A percentile compares a stretch with the other conserved stretches of the same genome.
These are phyloP conservation scores for Proisotoma minuta DNA, from an alignment of 2,888 invertebrate species.

Conservation along the genomic window DNA sequence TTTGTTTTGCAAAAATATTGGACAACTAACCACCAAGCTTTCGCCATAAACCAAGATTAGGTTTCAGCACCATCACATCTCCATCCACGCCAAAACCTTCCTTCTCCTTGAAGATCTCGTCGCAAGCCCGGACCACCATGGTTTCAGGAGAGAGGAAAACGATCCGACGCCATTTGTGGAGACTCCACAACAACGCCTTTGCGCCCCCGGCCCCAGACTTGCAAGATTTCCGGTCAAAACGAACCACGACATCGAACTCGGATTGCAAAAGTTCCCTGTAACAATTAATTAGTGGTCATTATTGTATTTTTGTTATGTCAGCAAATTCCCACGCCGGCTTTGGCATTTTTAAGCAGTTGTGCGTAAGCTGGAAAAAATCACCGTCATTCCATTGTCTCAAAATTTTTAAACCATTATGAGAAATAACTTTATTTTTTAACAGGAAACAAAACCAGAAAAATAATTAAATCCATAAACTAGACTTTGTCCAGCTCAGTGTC, in stretches of 20 bases:
- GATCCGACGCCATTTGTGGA: constrained; percentile 1
- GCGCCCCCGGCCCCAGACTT: not conserved
- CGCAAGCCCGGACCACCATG: constrained; percentile 2
- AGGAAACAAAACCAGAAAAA: too few species aligned
- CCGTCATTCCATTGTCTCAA: too few species aligned
- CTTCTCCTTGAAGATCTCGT: constrained; percentile 3
- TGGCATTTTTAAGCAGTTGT: too few species aligned
- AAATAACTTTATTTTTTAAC: too few species aligned
- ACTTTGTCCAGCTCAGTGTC: too few species aligned
- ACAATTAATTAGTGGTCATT: not conserved
- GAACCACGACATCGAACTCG: constrained; percentile 8
- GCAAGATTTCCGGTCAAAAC: constrained; percentile 2
- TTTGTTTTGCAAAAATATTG: not conserved
- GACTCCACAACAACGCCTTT: constrained; percentile 2
- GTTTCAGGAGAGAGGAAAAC: not conserved
- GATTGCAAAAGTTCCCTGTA: constrained; percentile 6
- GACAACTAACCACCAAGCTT: not conserved
- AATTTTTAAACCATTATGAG: constrained; percentile 56
- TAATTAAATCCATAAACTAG: too few species aligned
- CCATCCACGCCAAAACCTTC: not conserved
- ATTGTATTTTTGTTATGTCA: too few species aligned
- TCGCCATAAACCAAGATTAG: constrained; percentile 3
- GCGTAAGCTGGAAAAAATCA: too few species aligned
- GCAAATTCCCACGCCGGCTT: too few species aligned
- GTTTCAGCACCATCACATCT: constrained; percentile 1